These are phyloP conservation scores for Mareca penelope DNA, from an alignment of 2,797 vertebrate species.

Conservation along the genomic window DNA sequence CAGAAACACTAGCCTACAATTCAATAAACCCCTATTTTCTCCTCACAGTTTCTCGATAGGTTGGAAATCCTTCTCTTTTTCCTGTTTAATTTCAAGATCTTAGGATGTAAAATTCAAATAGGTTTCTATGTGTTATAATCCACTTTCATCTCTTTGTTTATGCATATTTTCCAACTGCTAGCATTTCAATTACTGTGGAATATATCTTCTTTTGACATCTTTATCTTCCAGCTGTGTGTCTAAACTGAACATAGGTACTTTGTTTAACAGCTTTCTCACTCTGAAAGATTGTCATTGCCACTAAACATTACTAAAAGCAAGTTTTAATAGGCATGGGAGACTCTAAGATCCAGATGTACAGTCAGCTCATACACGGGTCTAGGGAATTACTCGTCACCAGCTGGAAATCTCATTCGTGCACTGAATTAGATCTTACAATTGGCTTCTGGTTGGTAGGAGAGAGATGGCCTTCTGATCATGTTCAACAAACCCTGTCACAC, in stretches of 20 bases:
- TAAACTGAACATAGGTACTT: not conserved
- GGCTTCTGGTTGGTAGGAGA: not conserved
- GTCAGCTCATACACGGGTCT: not conserved
- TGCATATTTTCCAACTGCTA: not conserved
- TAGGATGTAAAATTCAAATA: not conserved
- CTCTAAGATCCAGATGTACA: not conserved
- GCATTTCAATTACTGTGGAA: not conserved
- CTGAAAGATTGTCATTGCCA: not conserved
- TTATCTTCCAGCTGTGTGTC: not conserved
- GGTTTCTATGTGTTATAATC: not conserved
- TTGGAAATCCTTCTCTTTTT: not conserved
- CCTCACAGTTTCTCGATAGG: not conserved
- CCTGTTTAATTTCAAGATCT: not conserved
- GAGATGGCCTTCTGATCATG: not conserved
- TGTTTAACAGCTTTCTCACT: not conserved
- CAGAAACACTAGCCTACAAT: not conserved
- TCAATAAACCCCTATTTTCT: not conserved
- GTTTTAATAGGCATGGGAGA: not conserved
- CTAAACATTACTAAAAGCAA: not conserved
- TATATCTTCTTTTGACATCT: not conserved
- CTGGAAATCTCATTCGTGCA: not conserved
- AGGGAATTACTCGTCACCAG: not conserved
- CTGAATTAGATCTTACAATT: not conserved
- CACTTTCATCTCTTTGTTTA: not conserved
- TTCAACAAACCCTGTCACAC: not conserved